phyloP scores from a whole-genome alignment of 1,140 invertebrate genomes.

The Glomeris maerens region DNA sequence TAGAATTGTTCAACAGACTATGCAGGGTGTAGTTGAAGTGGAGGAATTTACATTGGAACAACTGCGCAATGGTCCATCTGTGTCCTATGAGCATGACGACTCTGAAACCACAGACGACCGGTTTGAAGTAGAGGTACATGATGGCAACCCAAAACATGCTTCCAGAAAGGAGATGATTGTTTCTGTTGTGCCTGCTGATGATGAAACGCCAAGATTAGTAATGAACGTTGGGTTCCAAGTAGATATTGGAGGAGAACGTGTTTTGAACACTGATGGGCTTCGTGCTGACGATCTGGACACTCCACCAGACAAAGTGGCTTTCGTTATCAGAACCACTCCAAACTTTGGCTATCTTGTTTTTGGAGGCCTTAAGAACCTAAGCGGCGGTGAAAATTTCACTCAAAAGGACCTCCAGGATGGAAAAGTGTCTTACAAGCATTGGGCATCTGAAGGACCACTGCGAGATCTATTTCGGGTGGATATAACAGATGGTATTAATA shows the following conservation, averaged over 20 bases:
- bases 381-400: slow-evolving; percentile 29
- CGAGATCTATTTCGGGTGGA: slow-evolving; percentile 33
- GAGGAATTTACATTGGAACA: slow-evolving; percentile 28
- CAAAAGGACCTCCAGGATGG: slow-evolving; percentile 30
- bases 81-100: slow-evolving; percentile 33
- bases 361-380: slow-evolving; percentile 24
- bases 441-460: slow-evolving; percentile 24
- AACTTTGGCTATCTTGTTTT: slow-evolving; percentile 26
- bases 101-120: slow-evolving; percentile 29
- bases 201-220: slow-evolving; percentile 31
- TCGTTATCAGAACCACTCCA: slow-evolving; percentile 26
- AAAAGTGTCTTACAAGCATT: slow-evolving; percentile 29
- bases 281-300: slow-evolving; percentile 33
- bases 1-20: slow-evolving; percentile 24
- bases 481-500: slow-evolving; percentile 32
- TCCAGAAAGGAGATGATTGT: slow-evolving; percentile 27
- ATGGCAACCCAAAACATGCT: slow-evolving; percentile 26
- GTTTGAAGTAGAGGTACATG: slow-evolving; percentile 29
- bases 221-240: slow-evolving; percentile 33
- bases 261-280: slow-evolving; percentile 27
- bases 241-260: slow-evolving; percentile 25
- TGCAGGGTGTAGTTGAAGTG: slow-evolving; percentile 23
- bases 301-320: slow-evolving; percentile 25
- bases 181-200: slow-evolving; percentile 31
- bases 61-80: slow-evolving; percentile 26